Evolutionary conservation across 1,140 invertebrate species (phyloP), one percentile per base, ranked within the genome.

Genomic region (Drosophila paulistorum): DNA sequence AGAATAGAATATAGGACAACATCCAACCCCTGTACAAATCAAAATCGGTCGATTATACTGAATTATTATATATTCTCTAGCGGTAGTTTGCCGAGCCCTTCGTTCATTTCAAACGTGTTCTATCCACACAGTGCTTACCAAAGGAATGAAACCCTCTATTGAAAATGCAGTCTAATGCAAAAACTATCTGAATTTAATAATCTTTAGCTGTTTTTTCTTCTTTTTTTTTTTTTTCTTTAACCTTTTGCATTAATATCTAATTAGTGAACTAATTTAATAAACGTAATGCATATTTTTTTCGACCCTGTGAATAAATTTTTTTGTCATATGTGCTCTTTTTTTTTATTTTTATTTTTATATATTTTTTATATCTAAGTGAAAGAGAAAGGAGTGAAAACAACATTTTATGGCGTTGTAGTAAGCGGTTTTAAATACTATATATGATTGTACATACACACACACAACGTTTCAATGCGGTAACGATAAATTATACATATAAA

Each of bases 271-370:
- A 35, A 54, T 42, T 39, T 48, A 30, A 61, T 6, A 13, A 60
- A 54, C 58, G 23, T 33, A 68, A 11, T 51, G 14, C 45, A 20
- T 48, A 48, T 10, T 20, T 23, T 23, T 54, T 63, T 64, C 59
- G 51, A 58, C 80, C 80, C 80, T 75, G 80, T 83, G 80, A 82
- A 83, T 74, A 81, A 62, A 55, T 68, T 37, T 30, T 42, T 65
- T 64, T 65, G 54, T 60, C 61, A 74, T 65, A 63, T 66, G 37
- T 65, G 66, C 30, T 7, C 30, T 26, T 17, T 17, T 48, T 48
- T 48, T 51, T 17, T 17, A 17, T 17, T 48, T 48, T 48, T 48
- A 30, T 68, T 68, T 57, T 69, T 7, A 57, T 35, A 41, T 14
- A 60, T 23, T 17, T 54, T 68, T 14, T 54, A 60, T 51, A 20